A percentile compares a stretch with the other conserved stretches of the same genome.
Evolutionary conservation across 2,113 vertebrate species (phyloP).

Genomic region (Castor canadensis): DNA sequence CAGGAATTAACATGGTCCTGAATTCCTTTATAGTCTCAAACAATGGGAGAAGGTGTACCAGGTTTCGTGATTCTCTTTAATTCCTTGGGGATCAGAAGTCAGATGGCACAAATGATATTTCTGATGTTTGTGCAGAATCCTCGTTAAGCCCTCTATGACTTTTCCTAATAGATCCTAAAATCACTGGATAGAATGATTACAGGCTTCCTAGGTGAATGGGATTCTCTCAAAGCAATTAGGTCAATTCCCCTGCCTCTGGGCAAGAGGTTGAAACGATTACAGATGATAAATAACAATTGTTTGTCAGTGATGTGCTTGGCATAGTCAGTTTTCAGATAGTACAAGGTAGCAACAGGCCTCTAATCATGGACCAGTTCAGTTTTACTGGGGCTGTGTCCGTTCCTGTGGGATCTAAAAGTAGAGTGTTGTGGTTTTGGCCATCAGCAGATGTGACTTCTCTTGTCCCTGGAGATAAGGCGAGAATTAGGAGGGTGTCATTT

Average conservation of each 20-base stretch:
- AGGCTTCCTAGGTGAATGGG: conserved; percentile 19
- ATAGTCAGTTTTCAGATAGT: conserved; percentile 9
- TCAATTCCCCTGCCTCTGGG: neutral
- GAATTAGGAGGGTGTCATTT: conserved; percentile 36
- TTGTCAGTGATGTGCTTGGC: neutral
- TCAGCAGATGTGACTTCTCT: conserved; percentile 38
- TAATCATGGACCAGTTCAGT: neutral
- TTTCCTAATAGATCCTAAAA: conserved; percentile 37
- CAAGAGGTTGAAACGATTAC: conserved; percentile 38
- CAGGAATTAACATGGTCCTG: neutral
- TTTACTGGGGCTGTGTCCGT: neutral
- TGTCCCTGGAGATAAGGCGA: neutral
- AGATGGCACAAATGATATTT: conserved; percentile 21
- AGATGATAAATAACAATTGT: conserved; percentile 31
- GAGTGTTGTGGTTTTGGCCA: conserved; percentile 29
- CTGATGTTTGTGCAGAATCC: conserved; percentile 49
- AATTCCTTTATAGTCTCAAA: neutral
- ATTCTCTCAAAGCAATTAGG: conserved; percentile 27
- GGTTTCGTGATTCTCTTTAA: neutral
- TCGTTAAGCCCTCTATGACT: neutral
- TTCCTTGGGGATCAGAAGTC: conserved; percentile 43
- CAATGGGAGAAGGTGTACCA: neutral
- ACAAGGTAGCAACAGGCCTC: neutral
- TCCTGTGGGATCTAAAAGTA: conserved; percentile 6
- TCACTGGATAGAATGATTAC: neutral